Evolutionary conservation across 2,797 vertebrate genomes (phyloP).

Genomic region (Sparidentex hasta): DNA sequence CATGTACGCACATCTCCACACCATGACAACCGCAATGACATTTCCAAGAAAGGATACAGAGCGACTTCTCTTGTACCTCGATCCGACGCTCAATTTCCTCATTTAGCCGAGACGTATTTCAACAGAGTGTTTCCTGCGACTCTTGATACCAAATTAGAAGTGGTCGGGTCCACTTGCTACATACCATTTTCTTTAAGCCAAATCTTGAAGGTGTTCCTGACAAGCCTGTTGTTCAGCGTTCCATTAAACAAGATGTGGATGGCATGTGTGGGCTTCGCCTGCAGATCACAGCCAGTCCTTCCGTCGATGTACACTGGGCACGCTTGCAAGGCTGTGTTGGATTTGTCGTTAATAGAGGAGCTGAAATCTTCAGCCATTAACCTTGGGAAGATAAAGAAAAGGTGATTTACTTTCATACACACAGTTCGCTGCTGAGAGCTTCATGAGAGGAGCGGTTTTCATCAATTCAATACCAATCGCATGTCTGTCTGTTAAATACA

Average conservation of each 20-base stretch:
- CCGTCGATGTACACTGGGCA: neutral
- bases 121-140: neutral
- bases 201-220: fast-evolving
- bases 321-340: fast-evolving
- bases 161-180: neutral
- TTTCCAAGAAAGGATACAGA: constrained; percentile 16
- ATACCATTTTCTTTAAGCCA: fast-evolving
- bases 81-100: no score
- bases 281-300: constrained; percentile 48
- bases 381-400: constrained; percentile 28
- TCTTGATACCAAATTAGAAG: neutral
- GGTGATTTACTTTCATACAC: neutral
- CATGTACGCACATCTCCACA: neutral
- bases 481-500: neutral
- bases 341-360: fast-evolving
- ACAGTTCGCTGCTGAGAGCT: neutral
- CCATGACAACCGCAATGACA: neutral
- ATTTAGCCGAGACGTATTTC: constrained; percentile 9
- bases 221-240: neutral
- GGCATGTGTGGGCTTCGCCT: fast-evolving
- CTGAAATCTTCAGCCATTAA: fast-evolving
- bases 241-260: constrained; percentile 29
- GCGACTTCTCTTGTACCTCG: neutral
- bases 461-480: neutral
- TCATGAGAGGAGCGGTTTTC: no score